Percentiles rank a stretch among this genome's conserved stretches.
These are phyloP conservation scores for Acinonyx jubatus DNA, from an alignment of 2,113 vertebrate species.

Conservation along the genomic window DNA sequence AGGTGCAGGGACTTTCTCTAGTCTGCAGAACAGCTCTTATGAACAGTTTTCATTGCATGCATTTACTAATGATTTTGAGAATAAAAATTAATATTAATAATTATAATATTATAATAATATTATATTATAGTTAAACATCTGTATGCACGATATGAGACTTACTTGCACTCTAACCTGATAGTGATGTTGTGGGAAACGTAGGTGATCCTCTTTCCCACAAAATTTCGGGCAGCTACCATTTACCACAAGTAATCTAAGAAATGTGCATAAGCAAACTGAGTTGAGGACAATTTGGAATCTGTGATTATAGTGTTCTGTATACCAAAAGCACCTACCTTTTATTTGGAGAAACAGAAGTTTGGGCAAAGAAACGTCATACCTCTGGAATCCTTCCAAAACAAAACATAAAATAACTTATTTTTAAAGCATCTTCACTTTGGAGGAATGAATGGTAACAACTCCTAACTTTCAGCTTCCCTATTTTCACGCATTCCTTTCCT, in stretches of 20 bases:
- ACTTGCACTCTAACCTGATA: neutral
- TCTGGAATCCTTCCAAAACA: neutral
- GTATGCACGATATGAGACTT: neutral
- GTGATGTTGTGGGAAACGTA: rapidly evolving
- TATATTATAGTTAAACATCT: neutral
- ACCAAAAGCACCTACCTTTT: neutral
- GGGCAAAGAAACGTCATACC: neutral
- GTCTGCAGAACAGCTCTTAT: neutral
- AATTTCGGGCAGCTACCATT: neutral
- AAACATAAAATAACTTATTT: neutral
- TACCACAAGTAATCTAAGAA: neutral
- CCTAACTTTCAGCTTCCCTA: neutral
- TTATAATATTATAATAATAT: too few species aligned
- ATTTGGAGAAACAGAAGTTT: neutral
- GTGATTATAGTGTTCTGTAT: neutral
- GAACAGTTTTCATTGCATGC: neutral
- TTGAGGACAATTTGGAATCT: neutral
- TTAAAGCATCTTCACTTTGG: neutral
- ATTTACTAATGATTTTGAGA: neutral
- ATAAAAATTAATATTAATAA: too few species aligned
- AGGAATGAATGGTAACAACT: neutral
- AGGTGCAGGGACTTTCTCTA: rapidly evolving
- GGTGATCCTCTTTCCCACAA: neutral
- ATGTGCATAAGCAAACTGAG: neutral
- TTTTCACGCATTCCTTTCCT: neutral